Evolutionary conservation across 2,797 vertebrate species (phyloP).

Genomic region (Petrocephalus schoutedeni): DNA sequence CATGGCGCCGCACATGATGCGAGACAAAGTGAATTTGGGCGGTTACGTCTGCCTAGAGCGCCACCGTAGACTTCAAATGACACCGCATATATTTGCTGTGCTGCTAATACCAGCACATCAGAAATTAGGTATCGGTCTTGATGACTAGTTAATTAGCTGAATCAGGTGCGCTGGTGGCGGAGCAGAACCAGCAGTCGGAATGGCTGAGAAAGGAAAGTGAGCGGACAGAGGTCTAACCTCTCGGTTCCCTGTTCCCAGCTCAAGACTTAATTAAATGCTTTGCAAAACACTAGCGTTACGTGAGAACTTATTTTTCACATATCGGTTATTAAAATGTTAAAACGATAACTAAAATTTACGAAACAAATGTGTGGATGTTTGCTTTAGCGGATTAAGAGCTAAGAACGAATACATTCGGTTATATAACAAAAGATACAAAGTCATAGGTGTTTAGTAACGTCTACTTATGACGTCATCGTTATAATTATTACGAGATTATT

Average conservation of each 20-base stretch:
- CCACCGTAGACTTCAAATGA: not conserved
- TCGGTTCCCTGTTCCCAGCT: not conserved
- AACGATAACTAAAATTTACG: not conserved
- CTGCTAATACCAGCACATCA: not conserved
- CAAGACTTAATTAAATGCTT: not conserved
- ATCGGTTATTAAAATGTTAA: not conserved
- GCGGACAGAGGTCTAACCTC: not conserved
- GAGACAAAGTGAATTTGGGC: too few species aligned
- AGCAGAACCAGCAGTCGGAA: not conserved
- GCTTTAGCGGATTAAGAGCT: not conserved
- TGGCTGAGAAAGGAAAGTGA: not conserved
- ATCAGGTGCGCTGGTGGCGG: not conserved
- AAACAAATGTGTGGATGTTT: not conserved
- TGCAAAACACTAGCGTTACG: not conserved
- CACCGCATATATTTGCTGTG: not conserved
- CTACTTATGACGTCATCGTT: not conserved
- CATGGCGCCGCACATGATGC: not conserved
- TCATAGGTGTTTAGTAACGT: not conserved
- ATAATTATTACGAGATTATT: conserved; percentile 1
- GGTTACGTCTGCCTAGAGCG: not conserved
- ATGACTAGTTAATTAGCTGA: not conserved
- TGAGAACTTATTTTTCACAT: not conserved
- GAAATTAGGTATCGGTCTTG: not conserved
- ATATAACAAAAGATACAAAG: not conserved
- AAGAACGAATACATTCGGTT: not conserved